Evolutionary conservation across 1,140 invertebrate genomes (phyloP), one percentile per base, ranked within the genome.

Genomic region (Orius laevigatus): DNA sequence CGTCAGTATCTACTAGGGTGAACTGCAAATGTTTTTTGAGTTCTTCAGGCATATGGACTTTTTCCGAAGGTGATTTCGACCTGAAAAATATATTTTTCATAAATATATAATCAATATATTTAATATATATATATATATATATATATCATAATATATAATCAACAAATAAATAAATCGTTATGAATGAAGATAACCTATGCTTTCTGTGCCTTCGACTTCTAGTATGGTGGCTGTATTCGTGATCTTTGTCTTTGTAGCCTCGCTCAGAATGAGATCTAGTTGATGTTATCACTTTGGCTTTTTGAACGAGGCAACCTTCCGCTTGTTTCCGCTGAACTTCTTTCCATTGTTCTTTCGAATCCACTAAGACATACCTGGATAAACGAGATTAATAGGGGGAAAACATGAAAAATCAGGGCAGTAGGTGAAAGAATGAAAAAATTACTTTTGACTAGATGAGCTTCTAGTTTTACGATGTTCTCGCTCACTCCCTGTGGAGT

Each of bases 341-440:
- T 54, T 77, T 76, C 85, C 86, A 90, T 61, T 89, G 85, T 15
- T 76, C 75, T 52, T 84, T 82, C 1, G 84, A 87, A 63, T 89
- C 84, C n/a, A 89, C 77, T 44, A 89, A 65, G 64, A 88, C 81
- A 58, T 67, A 72, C 14, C 33, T 34, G 33, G 8, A 34, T 34
- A n/a, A 34, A 34, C n/a, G n/a, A 34, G n/a, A 44, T 20, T 15
- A 33, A 52, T 12, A 11, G 3, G 9, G 25, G 31, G 11, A 42
- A 33, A 44, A 25, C 31, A 16, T 35, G 33, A 39, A 43, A 43
- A 20, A 6, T 8, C 8, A 34, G 8, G 8, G n/a, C 19, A 44
- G 14, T 14, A 11, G 32, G 41, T 9, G 16, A 46, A 16, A 41
- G 11, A 15, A 9, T 11, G 15, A 15, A 15, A 41, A 48, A 31